Evolutionary conservation across 2,888 invertebrate species (phyloP), one percentile per base, ranked within the genome.

Genomic region (Nezara viridula): DNA sequence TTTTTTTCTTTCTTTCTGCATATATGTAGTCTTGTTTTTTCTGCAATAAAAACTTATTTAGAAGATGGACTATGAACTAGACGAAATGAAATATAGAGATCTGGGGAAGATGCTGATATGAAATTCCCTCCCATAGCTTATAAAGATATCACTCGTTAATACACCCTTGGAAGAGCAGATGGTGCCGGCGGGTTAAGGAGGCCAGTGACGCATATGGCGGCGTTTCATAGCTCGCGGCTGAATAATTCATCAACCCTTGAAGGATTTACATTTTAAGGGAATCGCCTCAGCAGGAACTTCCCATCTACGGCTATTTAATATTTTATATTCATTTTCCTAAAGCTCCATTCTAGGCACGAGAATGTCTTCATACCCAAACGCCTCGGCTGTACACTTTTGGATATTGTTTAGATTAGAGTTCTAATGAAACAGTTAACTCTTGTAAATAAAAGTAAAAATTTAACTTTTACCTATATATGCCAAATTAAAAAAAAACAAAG

Each of bases 161-260:
- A 66, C 44, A 40, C 19, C 24, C 24, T 32, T 14, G 40, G 32
- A 37, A 9, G 10, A 21, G 7, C 77, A 44, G 44, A 81, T 44
- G 81, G 81, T 44, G 81, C n/a, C 14, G 27, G 32, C 9, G 66
- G 66, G 44, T 19, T 81, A 81, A 81, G 44, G 24, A 81, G 40
- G 14, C 40, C 44, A 12, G 44, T 81, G n/a, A 81, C 81, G 81
- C 81, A 81, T 44, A 81, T 81, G 81, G 44, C 81, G 44, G n/a
- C 44, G 81, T 44, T 81, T 81, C 81, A 47, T 81, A 81, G 44
- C 81, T 44, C 7, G 19, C 19, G n/a, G 14, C 10, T 81, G 44
- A 81, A 81, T 81, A 44, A 81, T 81, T 81, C n/a, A 81, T 81
- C 81, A 81, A 47, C 66, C 24, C 81, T n/a, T 81, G n/a, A 81